Conservation (phyloP, 92 coral and sea anemone genomes). For the Porites cylindrica region DNA sequence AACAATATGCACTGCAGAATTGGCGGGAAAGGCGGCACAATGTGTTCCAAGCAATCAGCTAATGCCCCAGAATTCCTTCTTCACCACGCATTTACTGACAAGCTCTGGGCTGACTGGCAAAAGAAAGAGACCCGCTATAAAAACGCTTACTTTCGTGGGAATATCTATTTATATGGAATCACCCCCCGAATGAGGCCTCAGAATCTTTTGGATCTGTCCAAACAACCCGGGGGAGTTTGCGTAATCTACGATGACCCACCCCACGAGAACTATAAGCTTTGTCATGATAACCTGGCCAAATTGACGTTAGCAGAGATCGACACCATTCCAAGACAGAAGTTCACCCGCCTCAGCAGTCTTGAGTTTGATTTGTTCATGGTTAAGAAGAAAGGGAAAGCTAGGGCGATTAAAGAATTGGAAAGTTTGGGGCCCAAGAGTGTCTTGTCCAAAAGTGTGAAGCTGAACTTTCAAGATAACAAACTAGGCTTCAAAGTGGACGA, state of each 20-base stretch:
- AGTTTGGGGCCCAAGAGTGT: slow-evolving; percentile 72
- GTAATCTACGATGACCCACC: slow-evolving; percentile 82
- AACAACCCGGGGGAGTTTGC: slow-evolving; percentile 79
- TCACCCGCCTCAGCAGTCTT: slow-evolving; percentile 67
- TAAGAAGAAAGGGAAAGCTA: slow-evolving; percentile 32
- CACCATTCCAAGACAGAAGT: slow-evolving; percentile 71
- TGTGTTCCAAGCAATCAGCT: slow-evolving; percentile 79
- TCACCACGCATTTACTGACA: slow-evolving; percentile 88
- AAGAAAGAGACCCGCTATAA: slow-evolving; percentile 68
- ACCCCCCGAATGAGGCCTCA: slow-evolving; percentile 57
- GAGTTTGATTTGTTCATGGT: slow-evolving; percentile 83
- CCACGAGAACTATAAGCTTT: slow-evolving; percentile 61
- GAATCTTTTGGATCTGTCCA: slow-evolving; percentile 63
- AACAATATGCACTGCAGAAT: slow-evolving; percentile 92
- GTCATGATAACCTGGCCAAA: slow-evolving; percentile 63
- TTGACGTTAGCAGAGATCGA: slow-evolving; percentile 61
- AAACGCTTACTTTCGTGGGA: slow-evolving; percentile 59
- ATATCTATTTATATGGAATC: slow-evolving; percentile 1
- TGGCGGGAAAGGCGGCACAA: slow-evolving; percentile 84
- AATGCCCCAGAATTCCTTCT: slow-evolving; percentile 91
- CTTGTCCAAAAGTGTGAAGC: slow-evolving; percentile 43
- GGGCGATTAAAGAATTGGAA: slow-evolving; percentile 49
- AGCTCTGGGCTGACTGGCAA: slow-evolving; percentile 92
- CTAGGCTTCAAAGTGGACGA: slow-evolving; percentile 74
- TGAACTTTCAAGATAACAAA: slow-evolving; percentile 58